Base-by-base conservation (phyloP, 2,113 vertebrate genomes). In the Percina caprodes region DNA sequence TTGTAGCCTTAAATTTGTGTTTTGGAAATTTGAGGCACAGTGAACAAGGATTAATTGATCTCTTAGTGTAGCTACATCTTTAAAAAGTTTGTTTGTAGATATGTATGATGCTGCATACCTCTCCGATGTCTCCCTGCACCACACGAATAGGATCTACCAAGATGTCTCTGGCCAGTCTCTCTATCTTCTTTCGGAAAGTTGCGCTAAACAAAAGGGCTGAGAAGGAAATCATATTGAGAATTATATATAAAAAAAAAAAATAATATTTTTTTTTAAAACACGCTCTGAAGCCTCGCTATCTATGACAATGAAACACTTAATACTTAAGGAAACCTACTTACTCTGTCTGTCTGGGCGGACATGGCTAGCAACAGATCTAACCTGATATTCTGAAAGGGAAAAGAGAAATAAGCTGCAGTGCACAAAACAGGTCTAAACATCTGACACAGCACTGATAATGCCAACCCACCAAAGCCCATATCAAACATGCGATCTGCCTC, bases 401-500 rank as follows among this genome's bases (percentile, higher is more conserved):
- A 61, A 67, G 46, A 12, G 14, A 9, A 83, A 62, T 63, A 4
- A 46, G 18, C 3, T 23, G 0, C 1, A 24, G 24, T n/a, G 3
- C 9, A 55, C 4, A 15, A 54, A 71, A 54, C 8, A 59, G 1
- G 16, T 18, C 14, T 4, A 11, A 42, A 58, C 16, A 35, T 60
- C 59, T 66, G 18, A 1, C 33, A 2, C 14, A 67, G 14, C 16
- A 19, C 10, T 0, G 10, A 46, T 6, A 0, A 56, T 9, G 65
- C 3, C 19, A 77, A 94, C 97, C 14, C 95, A 99, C 98, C 98
- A 79, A 99, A 99, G 2, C 98, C 98, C 98, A 99, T 99, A 77
- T 99, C 98, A 90, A 99, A 99, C 98, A 99, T 99, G 74, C 98
- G 96, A 91, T 99, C 98, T 16, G 98, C 98, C 95, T 99, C 98